phyloP scores from a whole-genome alignment of 1,140 invertebrate genomes.

The Drosophila bipectinata region DNA sequence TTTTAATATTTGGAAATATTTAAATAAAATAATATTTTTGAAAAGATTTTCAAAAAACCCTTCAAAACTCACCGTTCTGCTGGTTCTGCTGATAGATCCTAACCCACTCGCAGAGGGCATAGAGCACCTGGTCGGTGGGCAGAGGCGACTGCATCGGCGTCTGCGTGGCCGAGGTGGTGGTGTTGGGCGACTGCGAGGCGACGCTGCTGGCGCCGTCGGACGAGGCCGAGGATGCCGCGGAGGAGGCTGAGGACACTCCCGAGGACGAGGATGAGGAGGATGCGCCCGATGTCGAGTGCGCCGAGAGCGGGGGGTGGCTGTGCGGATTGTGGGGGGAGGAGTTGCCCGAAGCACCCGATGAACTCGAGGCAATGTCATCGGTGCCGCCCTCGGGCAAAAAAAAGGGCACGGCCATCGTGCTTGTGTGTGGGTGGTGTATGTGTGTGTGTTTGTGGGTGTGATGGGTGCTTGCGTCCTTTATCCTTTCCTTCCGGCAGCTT shows the following conservation, averaged over 20 bases:
- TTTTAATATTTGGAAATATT: too few relatives aligned
- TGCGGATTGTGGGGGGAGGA: constrained; percentile 41
- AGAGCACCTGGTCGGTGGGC: constrained; percentile 71
- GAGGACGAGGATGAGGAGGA: constrained; percentile 61
- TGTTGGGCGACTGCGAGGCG: constrained; percentile 76
- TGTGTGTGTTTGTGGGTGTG: constrained; percentile 18
- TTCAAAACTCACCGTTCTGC: constrained; percentile 38
- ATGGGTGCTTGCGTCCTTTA: constrained; percentile 28
- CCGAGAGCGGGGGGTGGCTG: constrained; percentile 27
- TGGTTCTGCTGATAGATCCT: constrained; percentile 56
- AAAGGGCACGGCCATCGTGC: constrained; percentile 81
- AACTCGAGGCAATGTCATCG: constrained; percentile 75
- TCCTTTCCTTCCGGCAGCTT: constrained; percentile 37
- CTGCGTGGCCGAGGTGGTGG: constrained; percentile 82
- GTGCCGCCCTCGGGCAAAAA: constrained; percentile 78
- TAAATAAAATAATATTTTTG: too few relatives aligned
- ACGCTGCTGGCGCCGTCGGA: constrained; percentile 77
- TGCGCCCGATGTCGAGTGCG: constrained; percentile 48
- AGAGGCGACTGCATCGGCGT: constrained; percentile 82
- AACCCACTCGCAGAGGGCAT: constrained; percentile 76
- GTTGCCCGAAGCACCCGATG: constrained; percentile 59
- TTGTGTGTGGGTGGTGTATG: constrained; percentile 26
- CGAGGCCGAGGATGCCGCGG: constrained; percentile 56
- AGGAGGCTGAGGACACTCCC: constrained; percentile 49
- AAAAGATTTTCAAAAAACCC: too few relatives aligned